Evolutionary conservation across 2,113 vertebrate genomes (phyloP).

Genomic region (Octodon degus): DNA sequence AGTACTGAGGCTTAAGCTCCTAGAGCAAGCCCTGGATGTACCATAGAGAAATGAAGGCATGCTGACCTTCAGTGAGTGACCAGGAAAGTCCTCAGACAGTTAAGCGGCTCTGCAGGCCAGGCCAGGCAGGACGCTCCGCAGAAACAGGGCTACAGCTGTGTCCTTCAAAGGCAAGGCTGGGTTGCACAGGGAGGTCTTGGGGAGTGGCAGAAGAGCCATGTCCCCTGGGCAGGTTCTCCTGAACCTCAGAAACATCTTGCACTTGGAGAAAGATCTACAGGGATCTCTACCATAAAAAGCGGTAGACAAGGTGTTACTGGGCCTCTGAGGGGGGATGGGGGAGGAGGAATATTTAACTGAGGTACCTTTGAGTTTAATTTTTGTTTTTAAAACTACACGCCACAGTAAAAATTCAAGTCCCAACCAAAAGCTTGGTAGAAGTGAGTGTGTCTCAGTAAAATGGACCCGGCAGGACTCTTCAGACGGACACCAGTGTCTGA

Average conservation of each 20-base stretch:
- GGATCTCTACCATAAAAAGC: not conserved
- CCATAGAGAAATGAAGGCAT: not conserved
- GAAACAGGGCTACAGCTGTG: not conserved
- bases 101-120: not conserved
- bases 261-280: not conserved
- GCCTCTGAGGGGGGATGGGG: not conserved
- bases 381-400: not conserved
- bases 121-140: not conserved
- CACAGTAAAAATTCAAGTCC: not conserved
- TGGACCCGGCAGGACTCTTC: too few relatives aligned
- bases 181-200: not conserved
- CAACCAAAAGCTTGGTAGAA: not conserved
- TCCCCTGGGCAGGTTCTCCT: not conserved
- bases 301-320: rapidly evolving
- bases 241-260: not conserved
- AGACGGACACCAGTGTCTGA: not conserved
- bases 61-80: not conserved
- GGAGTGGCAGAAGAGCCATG: not conserved
- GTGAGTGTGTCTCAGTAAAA: not conserved
- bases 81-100: not conserved
- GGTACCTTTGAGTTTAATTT: not conserved
- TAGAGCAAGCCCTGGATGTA: not conserved
- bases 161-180: not conserved
- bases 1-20: not conserved
- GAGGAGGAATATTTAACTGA: not conserved